Conservation (phyloP, 92 coral and sea anemone species). For the Metridium senile region DNA sequence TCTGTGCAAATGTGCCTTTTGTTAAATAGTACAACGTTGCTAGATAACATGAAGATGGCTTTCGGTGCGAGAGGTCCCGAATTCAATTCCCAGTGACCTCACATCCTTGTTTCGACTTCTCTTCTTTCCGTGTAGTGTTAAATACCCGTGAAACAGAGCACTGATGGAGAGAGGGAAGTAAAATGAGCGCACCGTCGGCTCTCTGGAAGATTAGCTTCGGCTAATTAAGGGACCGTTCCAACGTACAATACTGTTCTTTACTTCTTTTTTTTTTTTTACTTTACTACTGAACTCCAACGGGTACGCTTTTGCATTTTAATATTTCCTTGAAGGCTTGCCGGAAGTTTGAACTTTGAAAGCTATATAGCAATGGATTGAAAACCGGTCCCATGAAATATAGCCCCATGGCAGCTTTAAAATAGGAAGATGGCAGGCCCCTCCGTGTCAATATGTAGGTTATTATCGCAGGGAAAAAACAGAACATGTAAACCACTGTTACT, state of each 20-base stretch:
- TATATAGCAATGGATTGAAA: conserved; percentile 29
- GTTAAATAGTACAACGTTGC: too few relatives aligned
- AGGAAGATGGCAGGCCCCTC: background rate
- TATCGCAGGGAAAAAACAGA: conserved; percentile 4
- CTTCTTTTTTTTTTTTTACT: background rate
- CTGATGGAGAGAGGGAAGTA: too few relatives aligned
- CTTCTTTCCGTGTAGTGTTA: too few relatives aligned
- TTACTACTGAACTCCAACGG: background rate
- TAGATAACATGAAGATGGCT: too few relatives aligned
- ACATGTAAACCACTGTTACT: conserved; percentile 12
- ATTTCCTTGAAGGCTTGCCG: conserved; percentile 30
- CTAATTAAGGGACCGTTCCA: too few relatives aligned
- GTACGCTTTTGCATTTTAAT: background rate
- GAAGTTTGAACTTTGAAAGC: conserved; percentile 39
- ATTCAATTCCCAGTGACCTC: too few relatives aligned
- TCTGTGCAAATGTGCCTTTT: too few relatives aligned
- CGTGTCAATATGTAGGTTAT: conserved; percentile 11
- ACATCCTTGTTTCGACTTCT: too few relatives aligned
- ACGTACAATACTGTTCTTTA: background rate
- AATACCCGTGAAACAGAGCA: too few relatives aligned
- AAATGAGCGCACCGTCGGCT: too few relatives aligned
- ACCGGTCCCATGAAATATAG: conserved; percentile 4
- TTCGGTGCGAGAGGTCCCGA: too few relatives aligned
- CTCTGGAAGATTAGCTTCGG: too few relatives aligned
- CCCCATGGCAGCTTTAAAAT: background rate